Base-by-base conservation (phyloP, 2,113 vertebrate species). In the Microcebus murinus region DNA sequence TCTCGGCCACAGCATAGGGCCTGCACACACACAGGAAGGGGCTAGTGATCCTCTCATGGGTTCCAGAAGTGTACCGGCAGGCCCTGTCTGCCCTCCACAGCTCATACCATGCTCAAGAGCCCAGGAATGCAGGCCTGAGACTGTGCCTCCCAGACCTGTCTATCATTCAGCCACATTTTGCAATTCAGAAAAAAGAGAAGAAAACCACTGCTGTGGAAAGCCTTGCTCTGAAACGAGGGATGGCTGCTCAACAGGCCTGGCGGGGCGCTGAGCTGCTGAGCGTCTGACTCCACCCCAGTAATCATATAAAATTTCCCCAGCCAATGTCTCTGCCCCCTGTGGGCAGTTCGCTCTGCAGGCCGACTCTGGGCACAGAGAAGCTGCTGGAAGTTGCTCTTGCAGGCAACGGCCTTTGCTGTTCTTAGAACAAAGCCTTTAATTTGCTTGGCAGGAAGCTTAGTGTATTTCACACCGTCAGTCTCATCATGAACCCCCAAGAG, bases 371-470 rank as follows among this genome's bases (percentile, higher is more conserved):
- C 63, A 88, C 74, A 4, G 68, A 93, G 91, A 91, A 96, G 73
- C 97, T 96, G 95, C 94, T 95, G 93, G 96, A 95, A 95, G 90
- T 67, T 95, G 91, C 70, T 93, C 93, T 92, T 63, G 34, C 25
- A 95, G 93, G 74, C 79, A 81, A 82, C 0, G 20, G 63, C 36
- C 87, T 97, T 92, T 87, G 74, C 90, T 92, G 74, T 87, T 67
- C 86, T 87, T 95, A 95, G 87, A 96, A 90, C 63, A 97, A 96
- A 97, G 95, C 91, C 96, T 94, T 93, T 97, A 94, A 97, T 97
- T 96, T 97, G 96, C 50, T 52, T 59, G 83, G 80, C 52, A 73
- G 92, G 95, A 90, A 91, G 94, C 63, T 95, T 71, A 81, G 90
- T 55, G n/a, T 81, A 71, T 65, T 74, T 93, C 96, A 89, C 6